Evolutionary conservation across 2,113 vertebrate genomes (phyloP), one percentile per base, ranked within the genome.

Genomic region (Salvelinus namaycush): DNA sequence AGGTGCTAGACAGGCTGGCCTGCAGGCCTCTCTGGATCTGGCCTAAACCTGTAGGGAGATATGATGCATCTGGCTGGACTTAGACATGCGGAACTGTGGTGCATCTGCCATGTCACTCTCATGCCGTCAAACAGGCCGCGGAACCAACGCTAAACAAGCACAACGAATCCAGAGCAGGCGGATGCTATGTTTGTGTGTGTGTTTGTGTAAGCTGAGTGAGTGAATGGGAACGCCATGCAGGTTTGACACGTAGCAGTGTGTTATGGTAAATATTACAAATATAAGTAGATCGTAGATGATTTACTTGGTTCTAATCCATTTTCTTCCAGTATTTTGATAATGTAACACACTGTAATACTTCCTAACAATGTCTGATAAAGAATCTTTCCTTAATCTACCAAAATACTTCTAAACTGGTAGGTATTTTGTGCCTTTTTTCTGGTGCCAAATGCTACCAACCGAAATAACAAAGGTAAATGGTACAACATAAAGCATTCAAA

Each of bases 71-170:
- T 90, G 90, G 77, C 39, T 44, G 39, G 39, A 44, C 9, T 44
- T 44, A 44, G 39, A 44, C 39, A 44, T 44, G 39, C 39, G 26
- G 84, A 89, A 79, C 84, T 84, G 76, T 67, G 80, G 67, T 67
- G 79, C 83, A 90, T 90, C 88, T 87, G 78, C 73, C 70, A 77
- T 77, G 86, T 94, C 90, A 93, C 81, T 81, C 87, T 85, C 64
- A 81, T 76, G 81, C 78, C 76, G 34, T 82, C 76, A 80, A 89
- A 84, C 73, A 71, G 76, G 70, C 82, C 72, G 72, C 84, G 81
- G 84, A 88, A 77, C 79, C 80, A 76, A 68, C 24, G 48, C 78
- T 84, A 89, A 91, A 90, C 84, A 89, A 86, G 87, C 90, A 88
- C 73, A 84, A 87, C 89, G 77, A 90, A 91, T 91, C 86, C 77